Percentiles rank a stretch among this genome's conserved stretches.
These are phyloP conservation scores for Sarcophilus harrisii DNA, from an alignment of 2,797 vertebrate genomes.

Conservation along the genomic window DNA sequence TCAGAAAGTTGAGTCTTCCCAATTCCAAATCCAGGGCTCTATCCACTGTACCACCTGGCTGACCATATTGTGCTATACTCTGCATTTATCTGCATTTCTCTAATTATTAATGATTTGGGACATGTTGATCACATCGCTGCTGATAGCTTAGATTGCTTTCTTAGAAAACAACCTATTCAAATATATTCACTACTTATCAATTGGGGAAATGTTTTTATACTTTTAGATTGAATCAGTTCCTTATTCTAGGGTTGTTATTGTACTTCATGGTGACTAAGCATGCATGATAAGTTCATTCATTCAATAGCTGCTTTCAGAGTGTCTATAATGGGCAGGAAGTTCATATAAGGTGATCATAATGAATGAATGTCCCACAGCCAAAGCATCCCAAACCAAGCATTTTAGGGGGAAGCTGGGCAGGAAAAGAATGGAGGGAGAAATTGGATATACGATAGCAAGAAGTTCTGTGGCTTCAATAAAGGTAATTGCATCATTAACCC, in stretches of 20 bases:
- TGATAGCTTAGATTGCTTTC: background rate
- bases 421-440: background rate
- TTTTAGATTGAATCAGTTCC: background rate
- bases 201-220: background rate
- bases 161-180: background rate
- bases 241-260: conserved; percentile 39
- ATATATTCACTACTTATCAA: background rate
- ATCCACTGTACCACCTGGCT: too few relatives aligned
- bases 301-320: background rate
- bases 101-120: background rate
- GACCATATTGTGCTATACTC: too few relatives aligned
- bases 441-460: background rate
- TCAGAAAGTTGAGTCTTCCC: too few relatives aligned
- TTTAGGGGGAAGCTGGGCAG: background rate
- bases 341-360: background rate
- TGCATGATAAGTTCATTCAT: conserved; percentile 23
- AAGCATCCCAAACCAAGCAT: conserved; percentile 24
- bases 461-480: background rate
- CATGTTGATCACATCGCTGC: background rate
- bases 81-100: background rate
- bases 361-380: background rate
- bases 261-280: conserved; percentile 46
- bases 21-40: too few relatives aligned
- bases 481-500: background rate
- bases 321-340: conserved; percentile 2